phyloP scores from a whole-genome alignment of 2,797 vertebrate genomes.

The Aphelocoma californica region DNA sequence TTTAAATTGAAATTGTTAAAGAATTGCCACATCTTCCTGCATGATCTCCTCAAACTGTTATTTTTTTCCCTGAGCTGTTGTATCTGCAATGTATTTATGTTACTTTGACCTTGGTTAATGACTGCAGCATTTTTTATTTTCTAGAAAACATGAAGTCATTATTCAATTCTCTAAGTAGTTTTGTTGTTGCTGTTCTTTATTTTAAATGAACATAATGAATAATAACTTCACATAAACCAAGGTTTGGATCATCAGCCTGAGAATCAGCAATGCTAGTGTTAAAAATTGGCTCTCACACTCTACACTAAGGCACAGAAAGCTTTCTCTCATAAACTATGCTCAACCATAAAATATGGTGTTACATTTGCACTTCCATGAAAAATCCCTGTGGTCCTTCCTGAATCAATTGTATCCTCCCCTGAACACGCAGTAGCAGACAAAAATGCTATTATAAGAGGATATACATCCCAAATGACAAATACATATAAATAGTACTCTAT shows the following conservation, averaged over 20 bases:
- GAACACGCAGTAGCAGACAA: neutral
- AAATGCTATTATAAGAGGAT: slow-evolving; percentile 3
- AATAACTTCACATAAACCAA: neutral
- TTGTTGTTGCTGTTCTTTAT: neutral
- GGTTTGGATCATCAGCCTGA: neutral
- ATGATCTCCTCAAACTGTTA: neutral
- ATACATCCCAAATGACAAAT: slow-evolving; percentile 30
- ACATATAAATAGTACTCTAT: neutral
- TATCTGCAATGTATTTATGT: neutral
- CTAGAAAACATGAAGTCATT: neutral
- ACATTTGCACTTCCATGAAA: slow-evolving; percentile 48
- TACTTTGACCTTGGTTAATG: slow-evolving; percentile 11
- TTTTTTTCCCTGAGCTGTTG: neutral
- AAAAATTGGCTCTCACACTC: neutral
- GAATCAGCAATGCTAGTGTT: neutral
- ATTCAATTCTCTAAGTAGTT: neutral
- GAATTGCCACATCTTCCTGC: neutral
- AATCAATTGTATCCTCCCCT: slow-evolving; percentile 36
- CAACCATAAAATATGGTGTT: slow-evolving; percentile 18
- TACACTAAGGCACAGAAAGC: neutral
- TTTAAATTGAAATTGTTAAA: neutral
- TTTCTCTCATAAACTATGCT: slow-evolving; percentile 36
- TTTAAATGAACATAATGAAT: neutral
- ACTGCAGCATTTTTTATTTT: slow-evolving; percentile 11
- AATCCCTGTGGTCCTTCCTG: slow-evolving; percentile 31